Conservation (phyloP, 2,113 vertebrate genomes). For the Cathartes aura region DNA sequence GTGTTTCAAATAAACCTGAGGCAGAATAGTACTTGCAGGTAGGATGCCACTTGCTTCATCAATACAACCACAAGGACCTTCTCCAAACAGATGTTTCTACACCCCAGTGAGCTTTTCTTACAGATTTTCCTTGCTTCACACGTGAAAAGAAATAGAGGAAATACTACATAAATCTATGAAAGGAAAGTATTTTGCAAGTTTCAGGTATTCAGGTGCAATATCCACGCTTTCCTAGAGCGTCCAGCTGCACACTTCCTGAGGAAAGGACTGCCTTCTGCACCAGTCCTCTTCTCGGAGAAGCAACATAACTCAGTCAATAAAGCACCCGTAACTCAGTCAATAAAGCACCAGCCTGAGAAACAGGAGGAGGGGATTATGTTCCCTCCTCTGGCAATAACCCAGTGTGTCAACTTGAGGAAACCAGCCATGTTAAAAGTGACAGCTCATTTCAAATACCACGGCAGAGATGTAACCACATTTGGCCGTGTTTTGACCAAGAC, state of each 20-base stretch:
- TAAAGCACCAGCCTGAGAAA: background rate
- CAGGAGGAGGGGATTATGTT: background rate
- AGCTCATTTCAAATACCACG: background rate
- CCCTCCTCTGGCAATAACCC: background rate
- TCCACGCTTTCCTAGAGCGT: background rate
- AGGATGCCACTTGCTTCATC: background rate
- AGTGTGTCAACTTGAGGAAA: background rate
- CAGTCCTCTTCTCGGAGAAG: background rate
- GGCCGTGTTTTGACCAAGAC: background rate
- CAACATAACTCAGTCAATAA: rapidly evolving
- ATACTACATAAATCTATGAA: background rate
- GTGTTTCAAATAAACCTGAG: background rate
- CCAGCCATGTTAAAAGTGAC: background rate
- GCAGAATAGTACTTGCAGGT: background rate
- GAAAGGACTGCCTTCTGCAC: background rate
- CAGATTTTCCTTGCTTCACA: background rate
- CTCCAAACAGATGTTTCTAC: background rate
- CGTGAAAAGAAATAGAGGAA: background rate
- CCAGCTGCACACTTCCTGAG: background rate
- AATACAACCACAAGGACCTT: background rate
- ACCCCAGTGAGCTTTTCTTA: background rate
- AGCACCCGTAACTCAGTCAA: background rate
- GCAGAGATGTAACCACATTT: background rate
- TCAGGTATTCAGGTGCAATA: background rate
- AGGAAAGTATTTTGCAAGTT: background rate